Evolutionary conservation across 23 tunicate genomes (phyloP), one percentile per base, ranked within the genome.

Genomic region (Trididemnum miniatum): DNA sequence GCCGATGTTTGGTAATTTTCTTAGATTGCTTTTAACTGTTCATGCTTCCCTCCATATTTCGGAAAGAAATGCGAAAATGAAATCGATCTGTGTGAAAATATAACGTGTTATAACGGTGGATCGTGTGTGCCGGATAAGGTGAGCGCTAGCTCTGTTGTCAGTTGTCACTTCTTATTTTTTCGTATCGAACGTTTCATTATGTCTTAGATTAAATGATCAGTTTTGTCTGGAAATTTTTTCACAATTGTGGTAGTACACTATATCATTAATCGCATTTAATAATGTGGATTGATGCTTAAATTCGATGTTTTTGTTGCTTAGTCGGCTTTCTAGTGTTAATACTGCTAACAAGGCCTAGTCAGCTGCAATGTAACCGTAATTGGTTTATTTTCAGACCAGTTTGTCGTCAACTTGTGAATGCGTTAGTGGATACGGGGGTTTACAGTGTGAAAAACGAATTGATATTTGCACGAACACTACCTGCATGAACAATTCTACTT

Each of bases 401-500:
- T 34, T 51, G 22, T 7, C 79, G 1, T 1, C 63, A 28, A 33
- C 0, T 31, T 86, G 90, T 59, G 65, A 32, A 51, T 86, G 90
- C 59, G 60, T 60, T 2, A 27, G 25, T 20, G 84, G 84, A 31
- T 86, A 33, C 31, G 20, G 34, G 9, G 90, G 90, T 12, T 36
- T 12, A 20, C 23, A 35, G 25, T 86, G 90, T 71, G 84, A 86
- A 52, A 54, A 71, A 25, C 18, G 28, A 49, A 78, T 79, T 24
- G 80, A 40, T 30, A 62, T 20, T 32, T 86, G 90, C 54, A 44
- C 84, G 62, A 35, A 50, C 35, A 34, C 20, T 23, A 25, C 90
- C 0, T 86, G 90, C 66, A 0, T 1, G 28, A 71, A 86, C 38
- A 86, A 79, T 35, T 84, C 77, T 5, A 67, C 69, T 24, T 86